Percentiles rank a stretch among this genome's conserved stretches.
Evolutionary conservation across 2,113 vertebrate species (phyloP).

Genomic region (Pseudorectes ferrugineus): DNA sequence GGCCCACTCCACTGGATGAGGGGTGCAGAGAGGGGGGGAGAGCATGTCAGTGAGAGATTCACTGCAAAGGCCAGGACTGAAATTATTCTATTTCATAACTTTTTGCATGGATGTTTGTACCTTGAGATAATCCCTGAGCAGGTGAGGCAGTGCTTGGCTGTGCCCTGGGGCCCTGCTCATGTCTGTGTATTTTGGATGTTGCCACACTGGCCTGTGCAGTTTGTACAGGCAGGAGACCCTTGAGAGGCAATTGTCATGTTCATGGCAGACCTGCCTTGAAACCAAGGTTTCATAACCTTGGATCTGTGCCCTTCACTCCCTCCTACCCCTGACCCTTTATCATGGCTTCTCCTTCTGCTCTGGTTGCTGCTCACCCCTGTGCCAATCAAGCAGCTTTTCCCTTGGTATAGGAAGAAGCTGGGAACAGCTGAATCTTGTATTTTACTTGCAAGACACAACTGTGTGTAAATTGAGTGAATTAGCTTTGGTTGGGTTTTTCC

Average conservation of each 20-base stretch:
- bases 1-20: accelerated
- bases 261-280: not conserved
- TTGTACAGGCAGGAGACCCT: not conserved
- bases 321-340: not conserved
- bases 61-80: not conserved
- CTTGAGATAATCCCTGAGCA: not conserved
- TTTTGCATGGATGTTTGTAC: not conserved
- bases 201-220: not conserved
- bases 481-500: not conserved
- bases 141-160: not conserved
- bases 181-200: not conserved
- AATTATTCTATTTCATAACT: not conserved
- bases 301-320: not conserved
- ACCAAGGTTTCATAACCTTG: not conserved
- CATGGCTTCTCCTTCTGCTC: not conserved
- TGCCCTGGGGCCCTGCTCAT: not conserved
- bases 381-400: not conserved
- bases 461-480: not conserved
- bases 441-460: not conserved
- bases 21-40: not conserved
- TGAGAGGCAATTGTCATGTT: not conserved
- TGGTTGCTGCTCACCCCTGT: not conserved
- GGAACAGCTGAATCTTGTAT: not conserved
- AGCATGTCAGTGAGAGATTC: not conserved
- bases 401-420: not conserved